Base-by-base conservation (phyloP, 2,113 vertebrate species). In the Trogon melanurus region DNA sequence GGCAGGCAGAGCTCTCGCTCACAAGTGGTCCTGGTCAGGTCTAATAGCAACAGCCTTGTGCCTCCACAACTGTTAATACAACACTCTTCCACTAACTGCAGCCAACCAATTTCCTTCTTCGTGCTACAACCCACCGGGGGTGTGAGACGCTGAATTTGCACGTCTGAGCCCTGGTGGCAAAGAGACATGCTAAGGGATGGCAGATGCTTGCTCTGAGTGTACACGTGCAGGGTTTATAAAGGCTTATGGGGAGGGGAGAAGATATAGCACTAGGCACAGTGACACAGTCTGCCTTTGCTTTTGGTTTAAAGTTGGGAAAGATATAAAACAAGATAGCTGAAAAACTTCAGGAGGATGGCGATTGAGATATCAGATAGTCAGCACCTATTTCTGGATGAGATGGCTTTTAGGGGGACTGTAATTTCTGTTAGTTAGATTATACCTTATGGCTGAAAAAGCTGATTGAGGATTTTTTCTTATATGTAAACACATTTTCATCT, bases 91-190 rank as follows among this genome's bases (percentile, higher is more conserved):
- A 47, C 45, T 1, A 27, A 9, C 89, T 29, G 66, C 70, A 21
- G 70, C 72, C 95, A 67, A 62, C 50, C 93, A 54, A 85, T 96
- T 95, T 87, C 94, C 93, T 70, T 58, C 74, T 45, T 53, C 45
- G 3, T 2, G 2, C 25, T 44, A 25, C 61, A 30, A 1, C 87
- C 66, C 88, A 44, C 85, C 14, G 67, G 41, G 94, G 41, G 96
- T 96, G 95, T 78, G 71, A 97, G 93, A 91, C 71, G 8, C 85
- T 17, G 67, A 66, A 96, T 97, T 96, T 70, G 62, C 91, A 95
- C 85, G 0, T 95, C 94, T 76, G 83, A 91, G 84, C 60, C 66
- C 21, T 9, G 73, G 80, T 91, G 84, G 94, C 74, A 79, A 64
- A 56, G 30, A 6, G 62, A 25, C 62, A 18, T 5, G 70, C 70